Conservation (phyloP, 2,888 invertebrate species). For the Aromia moschata region DNA sequence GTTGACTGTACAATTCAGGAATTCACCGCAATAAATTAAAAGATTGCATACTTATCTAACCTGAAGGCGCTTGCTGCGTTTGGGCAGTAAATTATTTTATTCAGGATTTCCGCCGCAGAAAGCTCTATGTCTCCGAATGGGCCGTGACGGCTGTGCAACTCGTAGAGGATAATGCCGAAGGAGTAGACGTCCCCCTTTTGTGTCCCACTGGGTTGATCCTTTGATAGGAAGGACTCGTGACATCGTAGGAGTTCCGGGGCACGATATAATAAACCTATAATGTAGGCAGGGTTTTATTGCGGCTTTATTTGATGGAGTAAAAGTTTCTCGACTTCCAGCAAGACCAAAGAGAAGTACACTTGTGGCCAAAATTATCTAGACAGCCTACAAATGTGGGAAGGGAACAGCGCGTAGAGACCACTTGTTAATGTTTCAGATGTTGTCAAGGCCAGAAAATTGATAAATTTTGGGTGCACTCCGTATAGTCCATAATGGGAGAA, state of each 20-base stretch:
- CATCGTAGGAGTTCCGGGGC: conserved; percentile 80
- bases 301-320: too few species aligned
- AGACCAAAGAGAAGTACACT: too few species aligned
- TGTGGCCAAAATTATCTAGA: too few species aligned
- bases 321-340: too few species aligned
- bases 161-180: conserved; percentile 88
- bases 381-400: too few species aligned
- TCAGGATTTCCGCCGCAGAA: conserved; percentile 73
- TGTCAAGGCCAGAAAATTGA: too few species aligned
- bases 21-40: neutral
- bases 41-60: conserved; percentile 60
- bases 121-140: conserved; percentile 80
- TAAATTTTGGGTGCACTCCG: too few species aligned
- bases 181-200: conserved; percentile 87
- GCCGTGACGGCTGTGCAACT: conserved; percentile 85
- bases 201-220: conserved; percentile 64
- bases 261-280: conserved; percentile 77
- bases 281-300: neutral
- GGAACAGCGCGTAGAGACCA: too few species aligned
- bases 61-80: conserved; percentile 67
- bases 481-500: too few species aligned
- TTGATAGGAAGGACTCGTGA: conserved; percentile 57
- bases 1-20: too few species aligned
- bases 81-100: conserved; percentile 67
- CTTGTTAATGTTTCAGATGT: too few species aligned